Base-by-base conservation (phyloP, 2,888 invertebrate genomes). In the Amphipyra tragopoginis region DNA sequence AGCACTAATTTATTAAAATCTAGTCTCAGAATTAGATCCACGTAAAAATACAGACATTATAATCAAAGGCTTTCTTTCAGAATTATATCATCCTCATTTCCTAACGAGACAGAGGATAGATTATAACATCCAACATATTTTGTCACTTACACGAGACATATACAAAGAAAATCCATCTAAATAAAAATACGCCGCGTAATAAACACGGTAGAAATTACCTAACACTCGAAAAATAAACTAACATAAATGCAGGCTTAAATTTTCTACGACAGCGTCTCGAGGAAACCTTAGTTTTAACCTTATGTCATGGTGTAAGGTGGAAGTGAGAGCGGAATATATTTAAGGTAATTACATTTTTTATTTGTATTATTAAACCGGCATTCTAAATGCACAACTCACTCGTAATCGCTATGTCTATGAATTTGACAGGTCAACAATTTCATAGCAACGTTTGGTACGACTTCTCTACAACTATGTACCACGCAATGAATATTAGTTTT, bases 141-240 rank as follows among this genome's bases (percentile, higher is more conserved):
- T 52, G 10, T 49, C 55, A 61, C 54, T 52, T 36, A 53, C 13
- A 49, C 9, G 29, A 29, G 48, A 53, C 36, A 26, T 13, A 13
- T 62, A 64, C 59, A 59, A 62, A 65, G 52, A 57, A 64, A 77
- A 54, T 65, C 63, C 63, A 65, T 65, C 26, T 33, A 21, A 65
- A 64, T 55, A 60, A 67, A 60, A 65, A 40, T 43, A 34, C 26
- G 14, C 15, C 5, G 21, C 29, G n/a, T 47, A 55, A 65, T 2
- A 56, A 68, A 75, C 58, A 67, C 50, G 48, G 45, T 15, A 58
- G 50, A 88, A 89, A 90, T 90, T 89, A 86, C 86, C 86, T 78
- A 77, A 83, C 89, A 90, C 90, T 92, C 81, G 84, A 90, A 90
- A 90, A 92, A 90, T 90, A 91, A 91, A 92, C 90, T 89, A 87